A percentile compares a stretch with the other conserved stretches of the same genome.
Conservation (phyloP, 2,113 vertebrate genomes). For the Alexandromys fortis region DNA sequence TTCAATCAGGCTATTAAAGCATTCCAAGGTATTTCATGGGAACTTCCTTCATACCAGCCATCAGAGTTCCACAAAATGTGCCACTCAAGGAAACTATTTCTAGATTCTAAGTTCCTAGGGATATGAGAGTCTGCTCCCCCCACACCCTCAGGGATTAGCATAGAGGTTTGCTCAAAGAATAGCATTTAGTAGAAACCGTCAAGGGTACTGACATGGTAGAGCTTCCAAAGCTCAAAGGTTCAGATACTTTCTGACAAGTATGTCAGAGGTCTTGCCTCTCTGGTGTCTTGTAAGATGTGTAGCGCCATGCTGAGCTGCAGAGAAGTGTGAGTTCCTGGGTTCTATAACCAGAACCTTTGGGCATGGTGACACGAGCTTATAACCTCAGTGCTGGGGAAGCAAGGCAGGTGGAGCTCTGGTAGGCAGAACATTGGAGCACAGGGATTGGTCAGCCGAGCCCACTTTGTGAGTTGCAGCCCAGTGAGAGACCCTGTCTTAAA, state of each 20-base stretch:
- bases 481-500: background rate
- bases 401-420: background rate
- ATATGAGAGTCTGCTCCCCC: background rate
- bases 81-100: background rate
- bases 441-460: background rate
- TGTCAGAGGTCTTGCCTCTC: background rate
- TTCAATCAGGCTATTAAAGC: background rate
- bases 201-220: background rate
- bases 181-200: background rate
- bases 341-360: background rate
- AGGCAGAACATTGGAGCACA: background rate
- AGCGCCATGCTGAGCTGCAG: background rate
- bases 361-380: background rate
- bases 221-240: constrained; percentile 17
- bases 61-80: background rate
- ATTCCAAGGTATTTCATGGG: background rate
- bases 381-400: background rate
- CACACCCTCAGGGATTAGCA: background rate
- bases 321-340: background rate
- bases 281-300: background rate
- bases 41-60: background rate
- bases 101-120: background rate
- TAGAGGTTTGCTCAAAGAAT: background rate
- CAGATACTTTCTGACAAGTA: background rate
- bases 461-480: background rate